Base-by-base conservation (phyloP, 2,888 invertebrate genomes). In the Dermolepida albohirtum region DNA sequence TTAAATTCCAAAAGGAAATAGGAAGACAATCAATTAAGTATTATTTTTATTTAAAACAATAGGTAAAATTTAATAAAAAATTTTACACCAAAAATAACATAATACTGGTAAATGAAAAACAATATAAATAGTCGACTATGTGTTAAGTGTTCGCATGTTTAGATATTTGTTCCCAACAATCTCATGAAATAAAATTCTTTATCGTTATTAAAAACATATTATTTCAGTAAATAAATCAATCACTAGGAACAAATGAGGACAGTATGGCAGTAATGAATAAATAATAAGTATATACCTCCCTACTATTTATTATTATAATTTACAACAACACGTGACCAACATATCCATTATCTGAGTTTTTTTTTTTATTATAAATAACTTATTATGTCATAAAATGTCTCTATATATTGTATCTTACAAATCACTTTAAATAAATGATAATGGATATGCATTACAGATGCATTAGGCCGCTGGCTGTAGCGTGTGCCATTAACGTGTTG, bases 401-500 rank as follows among this genome's bases (percentile, higher is more conserved):
- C 7, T 34, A 34, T 34, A 34, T 34, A 34, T 34, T 34, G 41
- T 62, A 62, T 62, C 47, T 62, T 47, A 62, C 59, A 62, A 59
- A 50, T 55, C 59, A 59, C 50, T 66, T 66, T 66, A 57, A 50
- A 41, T 51, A 39, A 50, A 27, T 22, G 66, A 66, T 55, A 59
- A 66, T 59, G 66, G 66, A 66, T 66, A 66, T 57, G 66, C 49
- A 50, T 80, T 80, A 73, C 76, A 85, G 80, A 79, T 86, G 86
- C 76, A 85, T 80, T 64, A 92, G 83, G 27, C 90, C 91, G 73
- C 90, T 87, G 1, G 95, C 92, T 0, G 93, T 90, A 4, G 96
- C 96, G 80, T 96, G 94, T 0, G 97, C 94, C 80, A 97, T 87
- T 29, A 98, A 85, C 0, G 94, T 93, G 78, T 94, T 91, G 8